Evolutionary conservation across 1,140 invertebrate species (phyloP), one percentile per base, ranked within the genome.

Genomic region (Pseudobourletiella spinata): DNA sequence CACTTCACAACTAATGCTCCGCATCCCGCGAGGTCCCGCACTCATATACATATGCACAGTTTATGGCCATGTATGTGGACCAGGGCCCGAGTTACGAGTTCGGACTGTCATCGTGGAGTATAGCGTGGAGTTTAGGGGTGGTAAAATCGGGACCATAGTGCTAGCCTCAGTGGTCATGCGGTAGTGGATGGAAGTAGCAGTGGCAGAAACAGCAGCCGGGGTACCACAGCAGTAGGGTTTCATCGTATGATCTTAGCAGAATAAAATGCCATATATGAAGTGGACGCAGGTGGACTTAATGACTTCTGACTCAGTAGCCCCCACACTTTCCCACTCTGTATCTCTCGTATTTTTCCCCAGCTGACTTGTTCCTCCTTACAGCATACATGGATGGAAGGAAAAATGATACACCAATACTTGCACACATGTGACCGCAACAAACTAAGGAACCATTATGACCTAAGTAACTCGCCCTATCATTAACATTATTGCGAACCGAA

Each of bases 281-380:
- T 66, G 60, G 64, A 66, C 64, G 63, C 64, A 66, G 64, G 64
- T 66, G 64, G 59, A 58, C 35, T 50, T 66, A 59, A 66, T 66
- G 64, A 66, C 54, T 55, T 63, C 60, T 59, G 56, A 63, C 46
- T 60, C 63, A 64, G 63, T 63, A 55, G 52, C 52, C 20, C 43
- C 51, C 51, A 57, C 63, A 60, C 57, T 55, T n/a, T 48, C 6
- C 11, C 32, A 46, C 58, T 59, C 43, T 32, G 18, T 32, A 2
- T 58, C 8, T 58, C 30, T 35, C 20, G 25, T 46, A 22, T 22
- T 28, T 44, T 25, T 25, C 48, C 48, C 25, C 44, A 28, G 55
- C 42, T 50, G 30, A 51, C 54, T 54, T 54, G 39, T 59, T 48
- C 42, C 55, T 52, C 43, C n/a, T 20, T 28, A 18, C 35, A 59